A percentile compares a stretch with the other conserved stretches of the same genome.
phyloP scores from a whole-genome alignment of 2,888 invertebrate species.

The Drosophila putrida region DNA sequence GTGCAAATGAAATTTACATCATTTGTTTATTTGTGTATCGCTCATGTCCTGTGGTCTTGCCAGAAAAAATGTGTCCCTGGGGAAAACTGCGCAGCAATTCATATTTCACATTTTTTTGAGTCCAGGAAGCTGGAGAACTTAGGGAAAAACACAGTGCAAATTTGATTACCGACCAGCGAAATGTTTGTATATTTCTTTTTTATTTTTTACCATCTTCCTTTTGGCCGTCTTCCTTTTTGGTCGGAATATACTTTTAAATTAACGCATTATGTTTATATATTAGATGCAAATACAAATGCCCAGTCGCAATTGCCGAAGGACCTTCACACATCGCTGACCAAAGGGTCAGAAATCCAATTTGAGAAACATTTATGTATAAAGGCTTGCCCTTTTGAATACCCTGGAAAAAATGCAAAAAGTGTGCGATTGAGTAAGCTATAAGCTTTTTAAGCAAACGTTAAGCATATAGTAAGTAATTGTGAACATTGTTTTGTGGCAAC shows the following conservation, averaged over 20 bases:
- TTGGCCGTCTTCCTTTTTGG: constrained; percentile 28
- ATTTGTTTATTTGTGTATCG: constrained; percentile 81
- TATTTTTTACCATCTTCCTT: constrained; percentile 30
- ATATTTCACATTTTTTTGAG: constrained; percentile 58
- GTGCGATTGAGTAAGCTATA: not conserved
- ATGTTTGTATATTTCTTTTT: constrained; percentile 58
- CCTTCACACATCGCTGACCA: constrained; percentile 81
- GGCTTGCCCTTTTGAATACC: constrained; percentile 45
- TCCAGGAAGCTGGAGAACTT: constrained; percentile 4
- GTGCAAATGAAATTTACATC: constrained; percentile 80
- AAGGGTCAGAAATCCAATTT: constrained; percentile 81
- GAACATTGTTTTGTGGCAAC: no score
- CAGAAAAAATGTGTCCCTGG: constrained; percentile 52
- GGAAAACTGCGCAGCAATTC: constrained; percentile 72
- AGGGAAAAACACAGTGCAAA: constrained; percentile 67
- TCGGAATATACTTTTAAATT: constrained; percentile 72
- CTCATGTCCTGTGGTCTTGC: constrained; percentile 74
- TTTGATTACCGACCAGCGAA: constrained; percentile 75
- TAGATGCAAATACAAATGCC: constrained; percentile 75
- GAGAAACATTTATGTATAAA: constrained; percentile 52
- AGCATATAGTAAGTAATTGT: not conserved
- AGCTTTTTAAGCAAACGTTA: not conserved
- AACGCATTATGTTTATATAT: constrained; percentile 82
- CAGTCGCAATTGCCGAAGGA: constrained; percentile 68
- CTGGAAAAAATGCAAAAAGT: not conserved